Evolutionary conservation across 2,888 invertebrate genomes (phyloP).

Genomic region (Tetanocera ferruginea): DNA sequence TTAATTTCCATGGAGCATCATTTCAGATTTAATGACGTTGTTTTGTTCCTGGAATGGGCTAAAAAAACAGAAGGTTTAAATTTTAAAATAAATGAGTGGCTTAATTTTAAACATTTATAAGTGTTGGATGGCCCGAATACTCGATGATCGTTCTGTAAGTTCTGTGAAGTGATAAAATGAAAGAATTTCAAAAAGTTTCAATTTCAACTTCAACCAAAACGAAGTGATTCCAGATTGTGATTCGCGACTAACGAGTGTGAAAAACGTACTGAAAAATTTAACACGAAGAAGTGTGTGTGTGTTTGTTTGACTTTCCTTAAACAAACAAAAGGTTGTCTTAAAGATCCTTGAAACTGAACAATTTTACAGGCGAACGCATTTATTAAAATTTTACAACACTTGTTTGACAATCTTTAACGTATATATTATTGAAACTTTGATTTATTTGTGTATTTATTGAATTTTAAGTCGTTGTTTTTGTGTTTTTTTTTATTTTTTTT

Average conservation of each 20-base stretch:
- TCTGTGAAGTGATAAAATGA: background rate
- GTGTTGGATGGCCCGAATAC: no score
- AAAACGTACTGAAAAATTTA: no score
- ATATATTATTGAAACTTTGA: background rate
- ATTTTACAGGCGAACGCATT: background rate
- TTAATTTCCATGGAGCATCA: background rate
- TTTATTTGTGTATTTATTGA: background rate
- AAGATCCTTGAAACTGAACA: background rate
- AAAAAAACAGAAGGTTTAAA: background rate
- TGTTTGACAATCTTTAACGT: background rate
- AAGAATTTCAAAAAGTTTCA: no score
- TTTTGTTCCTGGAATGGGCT: background rate
- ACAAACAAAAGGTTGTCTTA: no score
- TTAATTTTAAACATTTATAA: background rate
- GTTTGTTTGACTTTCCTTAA: no score
- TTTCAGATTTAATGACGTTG: conserved; percentile 2
- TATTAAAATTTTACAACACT: background rate
- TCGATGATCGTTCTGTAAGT: background rate
- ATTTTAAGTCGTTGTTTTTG: no score
- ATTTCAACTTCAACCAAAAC: no score
- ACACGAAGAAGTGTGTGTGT: no score
- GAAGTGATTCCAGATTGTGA: no score
- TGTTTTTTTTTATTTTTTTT: background rate
- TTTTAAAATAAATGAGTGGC: background rate
- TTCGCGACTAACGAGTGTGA: no score